These are phyloP conservation scores for Hyles lineata DNA, from an alignment of 2,888 invertebrate genomes.

Conservation along the genomic window DNA sequence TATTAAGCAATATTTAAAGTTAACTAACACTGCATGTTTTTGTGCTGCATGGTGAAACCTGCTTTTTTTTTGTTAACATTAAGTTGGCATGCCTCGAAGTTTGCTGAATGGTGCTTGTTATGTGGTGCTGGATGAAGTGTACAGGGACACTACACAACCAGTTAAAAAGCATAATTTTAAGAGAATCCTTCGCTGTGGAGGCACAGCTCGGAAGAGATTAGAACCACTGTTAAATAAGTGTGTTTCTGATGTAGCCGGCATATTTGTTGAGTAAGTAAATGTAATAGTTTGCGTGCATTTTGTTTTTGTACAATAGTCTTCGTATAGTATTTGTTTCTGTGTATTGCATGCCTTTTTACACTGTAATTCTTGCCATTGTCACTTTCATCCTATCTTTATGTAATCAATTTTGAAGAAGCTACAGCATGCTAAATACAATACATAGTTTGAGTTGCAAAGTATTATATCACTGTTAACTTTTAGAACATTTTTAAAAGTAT, in stretches of 20 bases:
- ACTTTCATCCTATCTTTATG: not conserved
- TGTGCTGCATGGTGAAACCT: conserved; percentile 14
- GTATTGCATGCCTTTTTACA: not conserved
- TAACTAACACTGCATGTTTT: conserved; percentile 22
- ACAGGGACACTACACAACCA: conserved; percentile 86
- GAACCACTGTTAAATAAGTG: conserved; percentile 51
- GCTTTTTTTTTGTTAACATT: conserved; percentile 47
- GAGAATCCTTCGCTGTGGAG: conserved; percentile 84
- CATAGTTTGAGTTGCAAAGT: not conserved
- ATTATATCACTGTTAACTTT: not conserved
- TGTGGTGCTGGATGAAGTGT: conserved; percentile 86
- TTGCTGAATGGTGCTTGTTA: conserved; percentile 86
- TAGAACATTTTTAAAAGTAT: not conserved
- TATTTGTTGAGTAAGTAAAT: conserved; percentile 55
- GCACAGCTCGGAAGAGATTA: conserved; percentile 65
- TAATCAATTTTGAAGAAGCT: conserved; percentile 4
- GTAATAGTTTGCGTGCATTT: conserved; percentile 37
- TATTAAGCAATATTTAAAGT: conserved; percentile 15
- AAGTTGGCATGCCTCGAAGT: conserved; percentile 86
- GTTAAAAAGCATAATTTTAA: conserved; percentile 83
- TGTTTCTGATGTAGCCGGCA: conserved; percentile 45
- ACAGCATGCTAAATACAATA: not conserved
- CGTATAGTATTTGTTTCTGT: not conserved
- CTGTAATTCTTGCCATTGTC: not conserved
- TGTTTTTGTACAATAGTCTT: not conserved